Conservation (phyloP, 1,140 invertebrate genomes). For the Magallana gigas region DNA sequence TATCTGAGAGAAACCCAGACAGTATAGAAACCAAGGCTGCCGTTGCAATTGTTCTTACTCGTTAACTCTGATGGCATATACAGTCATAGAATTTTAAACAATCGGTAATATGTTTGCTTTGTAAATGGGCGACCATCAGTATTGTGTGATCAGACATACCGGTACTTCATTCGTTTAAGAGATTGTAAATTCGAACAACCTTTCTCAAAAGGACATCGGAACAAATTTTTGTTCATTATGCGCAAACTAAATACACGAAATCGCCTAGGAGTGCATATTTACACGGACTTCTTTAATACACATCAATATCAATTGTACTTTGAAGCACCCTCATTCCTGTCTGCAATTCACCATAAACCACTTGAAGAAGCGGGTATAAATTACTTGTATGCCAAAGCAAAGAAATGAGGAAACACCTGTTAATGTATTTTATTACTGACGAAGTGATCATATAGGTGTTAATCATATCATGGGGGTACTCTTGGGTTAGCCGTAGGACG, state of each 20-base stretch:
- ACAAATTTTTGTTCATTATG: not conserved
- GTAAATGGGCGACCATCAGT: no score
- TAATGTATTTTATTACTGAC: not conserved
- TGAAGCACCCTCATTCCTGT: not conserved
- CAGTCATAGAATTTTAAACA: not conserved
- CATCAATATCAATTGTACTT: not conserved
- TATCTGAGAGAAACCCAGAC: no score
- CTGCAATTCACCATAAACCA: not conserved
- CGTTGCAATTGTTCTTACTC: no score
- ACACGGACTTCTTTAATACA: not conserved
- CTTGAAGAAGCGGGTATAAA: slow-evolving; percentile 8
- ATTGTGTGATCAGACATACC: no score
- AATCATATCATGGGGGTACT: not conserved
- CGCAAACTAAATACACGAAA: not conserved
- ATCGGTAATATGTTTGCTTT: not conserved
- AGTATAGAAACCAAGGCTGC: no score
- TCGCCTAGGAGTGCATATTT: not conserved
- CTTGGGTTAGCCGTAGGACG: no score
- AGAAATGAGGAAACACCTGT: not conserved
- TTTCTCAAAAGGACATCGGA: not conserved
- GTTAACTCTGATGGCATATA: no score
- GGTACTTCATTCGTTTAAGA: no score
- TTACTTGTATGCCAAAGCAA: slow-evolving; percentile 15
- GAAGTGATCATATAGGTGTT: not conserved
- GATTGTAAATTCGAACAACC: not conserved